Base-by-base conservation (phyloP, 1,140 invertebrate species). In the Drosophila repleta region DNA sequence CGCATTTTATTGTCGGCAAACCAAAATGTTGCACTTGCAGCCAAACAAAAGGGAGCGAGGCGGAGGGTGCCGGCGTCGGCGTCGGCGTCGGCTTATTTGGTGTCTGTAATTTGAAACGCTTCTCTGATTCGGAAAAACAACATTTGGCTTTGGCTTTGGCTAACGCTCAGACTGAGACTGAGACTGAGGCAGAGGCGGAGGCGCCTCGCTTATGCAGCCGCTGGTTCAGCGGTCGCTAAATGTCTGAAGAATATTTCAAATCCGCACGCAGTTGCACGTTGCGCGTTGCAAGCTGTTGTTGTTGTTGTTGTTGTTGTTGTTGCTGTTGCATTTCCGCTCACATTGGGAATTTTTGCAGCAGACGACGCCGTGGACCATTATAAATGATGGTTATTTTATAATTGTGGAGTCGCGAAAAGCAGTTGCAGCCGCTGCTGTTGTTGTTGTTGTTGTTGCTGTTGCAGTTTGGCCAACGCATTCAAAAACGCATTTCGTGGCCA, bases 51-150 rank as follows among this genome's bases (percentile, higher is more conserved):
- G 8, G 41, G 13, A 2, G 24, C 5, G n/a, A 4, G 51, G 18
- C 3, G 26, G 3, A 29, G 26, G 26, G 26, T n/a, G 26, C 26
- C 4, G 18, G 11, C 35, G 29, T 66, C 29, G 48, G 57, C 58
- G 65, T 58, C 52, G 32, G 61, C 39, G 71, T 63, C 85, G 84
- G 85, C 85, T 76, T 90, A 82, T 90, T 90, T 90, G 85, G 85
- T 90, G 85, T 85, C 85, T 90, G 85, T 90, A 90, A 90, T 90
- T 90, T 90, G 85, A 90, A 90, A 90, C 85, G 85, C 85, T 90
- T 90, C 87, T 90, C 72, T 90, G 85, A 82, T 67, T 90, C 81
- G 78, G 87, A 87, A 90, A 90, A 90, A 81, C 77, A 78, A 63
- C 60, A 73, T 52, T 57, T 29, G 68, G 39, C 6, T 15, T 15